Evolutionary conservation across 2,113 vertebrate genomes (phyloP).

Genomic region (Apodemus speciosus): DNA sequence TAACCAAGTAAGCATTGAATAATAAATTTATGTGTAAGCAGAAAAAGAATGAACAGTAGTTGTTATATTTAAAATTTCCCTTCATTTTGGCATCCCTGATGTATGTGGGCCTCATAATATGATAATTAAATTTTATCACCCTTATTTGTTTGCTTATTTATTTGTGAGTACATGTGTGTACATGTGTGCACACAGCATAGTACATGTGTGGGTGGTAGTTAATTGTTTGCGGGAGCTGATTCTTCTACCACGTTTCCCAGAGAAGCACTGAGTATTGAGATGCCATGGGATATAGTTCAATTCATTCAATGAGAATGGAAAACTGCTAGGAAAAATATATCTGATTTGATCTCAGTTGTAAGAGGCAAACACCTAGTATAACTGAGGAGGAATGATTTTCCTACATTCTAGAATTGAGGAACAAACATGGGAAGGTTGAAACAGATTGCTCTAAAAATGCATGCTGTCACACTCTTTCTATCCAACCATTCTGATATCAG

Average conservation of each 20-base stretch:
- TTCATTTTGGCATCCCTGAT: not conserved
- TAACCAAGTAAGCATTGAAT: not conserved
- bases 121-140: not conserved
- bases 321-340: not conserved
- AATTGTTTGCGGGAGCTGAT: not conserved
- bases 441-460: not conserved
- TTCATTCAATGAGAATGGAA: not conserved
- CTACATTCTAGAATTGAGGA: not conserved
- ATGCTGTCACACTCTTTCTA: not conserved
- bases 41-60: conserved; percentile 1
- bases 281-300: not conserved
- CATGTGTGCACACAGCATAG: not conserved
- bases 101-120: not conserved
- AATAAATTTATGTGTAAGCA: not conserved
- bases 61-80: not conserved
- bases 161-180: not conserved
- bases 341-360: not conserved
- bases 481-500: not conserved
- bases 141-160: not conserved
- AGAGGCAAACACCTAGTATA: not conserved
- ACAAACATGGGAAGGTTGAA: not conserved
- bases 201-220: too few relatives aligned
- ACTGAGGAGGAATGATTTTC: not conserved
- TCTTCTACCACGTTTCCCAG: not conserved
- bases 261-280: not conserved